These are phyloP conservation scores for Vesta saturnalis DNA, from an alignment of 2,888 invertebrate genomes.

Conservation along the genomic window DNA sequence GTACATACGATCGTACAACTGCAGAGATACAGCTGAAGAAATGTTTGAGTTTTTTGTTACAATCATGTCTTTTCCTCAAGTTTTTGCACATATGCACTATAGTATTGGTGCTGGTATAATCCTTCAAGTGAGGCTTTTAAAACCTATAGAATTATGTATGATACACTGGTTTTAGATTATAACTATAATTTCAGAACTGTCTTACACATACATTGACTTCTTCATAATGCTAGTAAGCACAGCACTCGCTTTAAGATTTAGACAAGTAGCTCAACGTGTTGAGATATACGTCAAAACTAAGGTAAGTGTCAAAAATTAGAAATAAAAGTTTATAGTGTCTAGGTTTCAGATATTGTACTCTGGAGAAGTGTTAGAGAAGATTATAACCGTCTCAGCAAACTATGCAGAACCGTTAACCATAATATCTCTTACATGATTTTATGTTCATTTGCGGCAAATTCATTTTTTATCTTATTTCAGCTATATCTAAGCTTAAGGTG, in stretches of 20 bases:
- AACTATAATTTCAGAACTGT: too few relatives aligned
- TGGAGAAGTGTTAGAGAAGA: conserved; percentile 74
- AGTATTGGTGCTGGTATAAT: conserved; percentile 62
- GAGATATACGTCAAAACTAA: conserved; percentile 16
- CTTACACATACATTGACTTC: conserved; percentile 80
- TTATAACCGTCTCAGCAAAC: conserved; percentile 68
- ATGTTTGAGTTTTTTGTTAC: conserved; percentile 29
- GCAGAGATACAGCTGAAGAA: neutral
- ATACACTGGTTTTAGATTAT: conserved; percentile 12
- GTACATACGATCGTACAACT: conserved; percentile 4
- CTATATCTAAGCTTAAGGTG: conserved; percentile 70
- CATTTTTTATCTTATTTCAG: conserved; percentile 77
- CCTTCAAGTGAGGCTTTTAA: conserved; percentile 46
- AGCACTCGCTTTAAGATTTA: conserved; percentile 72
- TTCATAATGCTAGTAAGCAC: conserved; percentile 79
- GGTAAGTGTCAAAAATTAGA: neutral
- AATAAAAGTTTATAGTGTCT: conserved; percentile 32
- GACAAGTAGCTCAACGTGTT: conserved; percentile 58
- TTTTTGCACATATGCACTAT: conserved; percentile 63
- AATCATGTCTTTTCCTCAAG: conserved; percentile 59
- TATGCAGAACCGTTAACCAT: conserved; percentile 69
- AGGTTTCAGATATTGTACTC: conserved; percentile 69
- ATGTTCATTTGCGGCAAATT: conserved; percentile 73
- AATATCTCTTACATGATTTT: conserved; percentile 71
- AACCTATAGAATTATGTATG: neutral